These are phyloP conservation scores for Gallirallus australis DNA, from an alignment of 2,797 vertebrate species.

Conservation along the genomic window DNA sequence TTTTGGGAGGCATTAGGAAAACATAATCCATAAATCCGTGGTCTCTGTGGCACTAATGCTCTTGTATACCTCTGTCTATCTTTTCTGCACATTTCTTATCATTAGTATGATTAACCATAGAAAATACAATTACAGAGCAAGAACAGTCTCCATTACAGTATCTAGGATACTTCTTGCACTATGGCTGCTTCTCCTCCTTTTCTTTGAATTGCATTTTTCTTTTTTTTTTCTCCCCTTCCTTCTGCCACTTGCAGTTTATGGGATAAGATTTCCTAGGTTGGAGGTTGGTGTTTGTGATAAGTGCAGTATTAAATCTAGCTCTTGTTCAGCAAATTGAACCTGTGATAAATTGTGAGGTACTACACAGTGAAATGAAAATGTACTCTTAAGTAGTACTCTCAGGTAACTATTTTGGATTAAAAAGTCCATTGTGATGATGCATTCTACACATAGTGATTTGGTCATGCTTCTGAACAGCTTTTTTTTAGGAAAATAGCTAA, in stretches of 20 bases:
- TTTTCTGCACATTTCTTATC: accelerated
- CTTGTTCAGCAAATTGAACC: background rate
- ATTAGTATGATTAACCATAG: background rate
- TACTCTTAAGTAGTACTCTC: background rate
- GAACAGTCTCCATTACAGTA: background rate
- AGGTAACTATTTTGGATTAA: background rate
- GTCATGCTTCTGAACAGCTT: background rate
- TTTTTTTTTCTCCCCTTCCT: background rate
- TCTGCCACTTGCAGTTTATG: background rate
- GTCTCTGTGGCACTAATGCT: background rate
- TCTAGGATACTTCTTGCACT: background rate
- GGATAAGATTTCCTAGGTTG: background rate
- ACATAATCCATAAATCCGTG: background rate
- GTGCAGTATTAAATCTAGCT: background rate
- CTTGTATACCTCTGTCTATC: background rate
- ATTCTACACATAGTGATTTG: background rate
- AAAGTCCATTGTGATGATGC: background rate
- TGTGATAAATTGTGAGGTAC: background rate
- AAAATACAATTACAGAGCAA: background rate
- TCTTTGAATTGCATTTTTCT: background rate
- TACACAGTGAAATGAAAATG: background rate
- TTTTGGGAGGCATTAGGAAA: background rate
- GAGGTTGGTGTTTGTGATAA: background rate
- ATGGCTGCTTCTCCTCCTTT: background rate
- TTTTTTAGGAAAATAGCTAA: background rate